Percentiles rank a stretch among this genome's conserved stretches.
Evolutionary conservation across 2,113 vertebrate genomes (phyloP).

Genomic region (Rhodinocichla rosea): DNA sequence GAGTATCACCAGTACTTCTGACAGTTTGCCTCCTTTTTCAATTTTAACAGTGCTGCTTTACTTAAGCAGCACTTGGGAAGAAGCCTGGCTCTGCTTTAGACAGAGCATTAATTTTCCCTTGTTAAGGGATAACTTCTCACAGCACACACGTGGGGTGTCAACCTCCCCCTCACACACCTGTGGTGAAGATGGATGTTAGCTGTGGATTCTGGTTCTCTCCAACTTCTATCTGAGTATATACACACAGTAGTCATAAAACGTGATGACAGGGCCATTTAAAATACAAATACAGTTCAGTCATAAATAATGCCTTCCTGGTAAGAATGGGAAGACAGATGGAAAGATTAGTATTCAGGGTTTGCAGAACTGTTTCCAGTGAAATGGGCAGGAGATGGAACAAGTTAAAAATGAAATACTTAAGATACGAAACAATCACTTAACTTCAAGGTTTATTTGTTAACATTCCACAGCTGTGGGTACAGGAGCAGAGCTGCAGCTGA

Average conservation of each 20-base stretch:
- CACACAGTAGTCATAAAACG: slow-evolving; percentile 15
- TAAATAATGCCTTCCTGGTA: slow-evolving; percentile 36
- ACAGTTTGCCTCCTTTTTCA: slow-evolving; percentile 26
- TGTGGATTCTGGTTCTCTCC: slow-evolving; percentile 5
- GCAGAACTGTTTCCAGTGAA: background rate
- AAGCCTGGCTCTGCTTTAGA: slow-evolving; percentile 21
- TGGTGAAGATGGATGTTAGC: slow-evolving; percentile 52
- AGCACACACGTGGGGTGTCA: slow-evolving; percentile 2
- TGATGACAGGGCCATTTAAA: slow-evolving; percentile 38
- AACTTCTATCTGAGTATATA: background rate
- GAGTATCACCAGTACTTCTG: background rate
- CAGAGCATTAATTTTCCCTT: slow-evolving; percentile 65
- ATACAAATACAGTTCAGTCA: slow-evolving; percentile 18
- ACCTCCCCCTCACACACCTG: slow-evolving; percentile 45
- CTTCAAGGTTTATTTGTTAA: background rate
- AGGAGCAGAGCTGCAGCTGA: background rate
- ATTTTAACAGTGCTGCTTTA: slow-evolving; percentile 15
- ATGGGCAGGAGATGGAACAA: background rate
- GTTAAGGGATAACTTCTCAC: slow-evolving; percentile 59
- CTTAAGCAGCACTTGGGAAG: background rate
- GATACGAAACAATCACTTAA: background rate
- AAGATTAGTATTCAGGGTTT: background rate
- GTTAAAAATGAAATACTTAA: background rate
- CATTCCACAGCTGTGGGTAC: background rate
- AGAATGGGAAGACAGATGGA: background rate